Percentiles rank a stretch among this genome's conserved stretches.
phyloP scores from a whole-genome alignment of 2,113 vertebrate species.

The Parotia lawesii region DNA sequence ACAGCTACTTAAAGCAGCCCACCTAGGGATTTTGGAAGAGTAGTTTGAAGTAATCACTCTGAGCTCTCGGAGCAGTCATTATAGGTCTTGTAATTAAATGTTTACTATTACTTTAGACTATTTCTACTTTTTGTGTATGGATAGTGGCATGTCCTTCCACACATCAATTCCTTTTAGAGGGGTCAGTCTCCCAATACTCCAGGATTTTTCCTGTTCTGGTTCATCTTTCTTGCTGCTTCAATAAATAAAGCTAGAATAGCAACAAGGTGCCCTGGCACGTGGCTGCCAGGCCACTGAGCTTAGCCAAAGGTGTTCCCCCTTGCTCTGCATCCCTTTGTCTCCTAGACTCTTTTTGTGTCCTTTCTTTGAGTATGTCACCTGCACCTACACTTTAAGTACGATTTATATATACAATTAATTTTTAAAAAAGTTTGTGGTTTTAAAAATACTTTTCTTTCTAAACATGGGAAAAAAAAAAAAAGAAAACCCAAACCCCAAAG shows the following conservation, averaged over 20 bases:
- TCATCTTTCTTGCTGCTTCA: not conserved
- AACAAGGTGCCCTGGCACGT: not conserved
- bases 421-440: rapidly evolving
- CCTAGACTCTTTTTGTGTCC: not conserved
- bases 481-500: not conserved
- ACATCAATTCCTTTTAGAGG: not conserved
- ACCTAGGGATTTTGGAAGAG: not conserved
- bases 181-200: not conserved
- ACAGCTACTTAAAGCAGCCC: not conserved
- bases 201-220: not conserved
- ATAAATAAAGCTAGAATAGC: not conserved
- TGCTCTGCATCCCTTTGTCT: not conserved
- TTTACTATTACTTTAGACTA: not conserved
- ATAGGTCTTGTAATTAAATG: not conserved
- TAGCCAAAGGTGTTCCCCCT: not conserved
- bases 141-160: not conserved
- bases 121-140: not conserved
- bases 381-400: not conserved
- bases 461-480: not conserved
- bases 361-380: not conserved
- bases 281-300: not conserved
- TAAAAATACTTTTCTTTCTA: not conserved
- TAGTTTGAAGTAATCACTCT: not conserved
- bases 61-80: rapidly evolving
- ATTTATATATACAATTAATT: not conserved